Conservation (phyloP, 2,888 invertebrate genomes). For the Pseudococcus longispinus region DNA sequence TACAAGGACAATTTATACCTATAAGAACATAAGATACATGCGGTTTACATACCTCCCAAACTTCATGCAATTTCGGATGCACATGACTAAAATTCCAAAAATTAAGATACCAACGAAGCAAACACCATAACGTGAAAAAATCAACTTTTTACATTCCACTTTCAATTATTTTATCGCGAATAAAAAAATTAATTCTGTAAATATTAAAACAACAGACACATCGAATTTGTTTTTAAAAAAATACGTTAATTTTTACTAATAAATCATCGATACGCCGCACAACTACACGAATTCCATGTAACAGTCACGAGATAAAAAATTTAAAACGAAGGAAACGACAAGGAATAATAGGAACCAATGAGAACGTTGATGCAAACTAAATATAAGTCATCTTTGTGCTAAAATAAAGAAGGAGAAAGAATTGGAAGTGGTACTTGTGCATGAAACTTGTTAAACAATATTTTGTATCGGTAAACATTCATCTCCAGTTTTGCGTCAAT, state of each 20-base stretch:
- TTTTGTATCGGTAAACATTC: conserved; percentile 17
- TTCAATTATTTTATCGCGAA: neutral
- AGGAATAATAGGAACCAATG: neutral
- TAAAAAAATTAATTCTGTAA: neutral
- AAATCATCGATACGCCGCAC: neutral
- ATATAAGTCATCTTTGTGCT: conserved; percentile 11
- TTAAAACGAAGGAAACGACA: conserved; percentile 30
- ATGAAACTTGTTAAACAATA: conserved; percentile 34
- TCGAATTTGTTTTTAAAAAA: neutral
- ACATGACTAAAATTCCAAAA: neutral
- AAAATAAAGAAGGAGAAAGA: conserved; percentile 34
- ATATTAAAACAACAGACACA: neutral
- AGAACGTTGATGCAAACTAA: neutral
- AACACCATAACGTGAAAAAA: neutral
- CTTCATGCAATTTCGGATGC: neutral
- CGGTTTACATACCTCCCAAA: neutral
- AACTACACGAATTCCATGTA: neutral
- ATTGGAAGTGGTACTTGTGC: conserved; percentile 19
- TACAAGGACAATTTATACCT: neutral
- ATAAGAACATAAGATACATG: neutral
- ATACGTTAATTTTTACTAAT: neutral
- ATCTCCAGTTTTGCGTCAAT: neutral
- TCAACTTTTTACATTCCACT: neutral
- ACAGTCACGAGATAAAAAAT: neutral
- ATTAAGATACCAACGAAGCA: neutral